phyloP scores from a whole-genome alignment of 1,140 invertebrate genomes.

The Agrilus planipennis region DNA sequence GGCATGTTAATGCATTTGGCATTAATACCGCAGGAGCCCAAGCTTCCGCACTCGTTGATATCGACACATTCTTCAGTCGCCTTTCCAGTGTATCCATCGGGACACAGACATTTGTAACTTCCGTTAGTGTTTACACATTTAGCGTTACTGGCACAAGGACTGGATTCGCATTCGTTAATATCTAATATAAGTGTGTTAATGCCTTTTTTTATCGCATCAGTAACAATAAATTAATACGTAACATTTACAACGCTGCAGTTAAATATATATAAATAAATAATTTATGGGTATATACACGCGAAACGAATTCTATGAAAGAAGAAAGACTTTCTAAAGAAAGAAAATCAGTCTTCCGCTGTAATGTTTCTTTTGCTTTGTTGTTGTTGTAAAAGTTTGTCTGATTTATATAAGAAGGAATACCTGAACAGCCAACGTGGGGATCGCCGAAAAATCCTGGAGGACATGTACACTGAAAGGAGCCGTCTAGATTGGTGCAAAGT shows the following conservation, averaged over 20 bases:
- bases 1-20: conserved; percentile 86
- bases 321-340: no score
- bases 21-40: conserved; percentile 67
- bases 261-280: no score
- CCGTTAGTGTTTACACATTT: conserved; percentile 63
- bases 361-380: conserved; percentile 17
- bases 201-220: no score
- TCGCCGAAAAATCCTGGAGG: conserved; percentile 66
- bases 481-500: conserved; percentile 57
- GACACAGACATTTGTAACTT: conserved; percentile 62
- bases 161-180: conserved; percentile 48
- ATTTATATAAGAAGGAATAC: conserved; percentile 35
- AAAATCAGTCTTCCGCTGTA: conserved; percentile 31
- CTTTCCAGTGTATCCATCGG: conserved; percentile 53
- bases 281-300: no score
- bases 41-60: conserved; percentile 54
- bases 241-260: no score
- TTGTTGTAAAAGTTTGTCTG: conserved; percentile 20
- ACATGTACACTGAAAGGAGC: conserved; percentile 62
- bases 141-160: conserved; percentile 56
- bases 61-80: conserved; percentile 41
- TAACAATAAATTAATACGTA: no score
- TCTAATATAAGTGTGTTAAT: no score
- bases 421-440: conserved; percentile 54
- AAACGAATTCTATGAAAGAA: no score